Base-by-base conservation (phyloP, 2,888 invertebrate genomes). In the Mesochorus sp. region DNA sequence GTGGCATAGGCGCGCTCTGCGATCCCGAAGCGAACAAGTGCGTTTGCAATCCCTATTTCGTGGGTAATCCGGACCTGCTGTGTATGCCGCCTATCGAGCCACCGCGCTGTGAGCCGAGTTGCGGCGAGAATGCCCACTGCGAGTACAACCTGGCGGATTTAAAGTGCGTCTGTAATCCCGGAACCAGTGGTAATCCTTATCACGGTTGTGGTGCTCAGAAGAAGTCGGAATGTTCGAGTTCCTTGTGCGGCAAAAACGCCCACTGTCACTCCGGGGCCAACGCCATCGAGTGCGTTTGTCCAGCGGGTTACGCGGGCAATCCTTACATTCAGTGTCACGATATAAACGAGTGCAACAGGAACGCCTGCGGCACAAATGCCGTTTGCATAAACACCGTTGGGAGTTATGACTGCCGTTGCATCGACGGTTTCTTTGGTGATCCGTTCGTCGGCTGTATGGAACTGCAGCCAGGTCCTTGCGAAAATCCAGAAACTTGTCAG, bases 351-450 rank as follows among this genome's bases (percentile, higher is more conserved):
- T 97, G 97, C 87, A 93, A 92, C 76, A 94, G 94, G 80, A 95
- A 95, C 85, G 96, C 96, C 0, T 97, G 97, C 86, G 97, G 96
- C 4, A 93, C 94, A 85, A 96, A 97, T 89, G 97, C 98, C 0
- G 95, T 95, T 47, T 98, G 98, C 88, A 95, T 97, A 81, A 98
- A 98, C 89, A 96, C 96, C 0, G 94, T 95, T 10, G 98, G 98
- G 64, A 95, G 96, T 84, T 98, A 95, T 89, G 97, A 97, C 88
- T 98, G 98, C 89, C 94, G 96, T 42, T 98, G 98, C 88, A 95
- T 96, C 88, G 95, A 95, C 80, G 95, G 95, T 57, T 95, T 94
- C 88, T 95, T 95, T 73, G 97, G 97, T 55, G 97, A 98, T 93
- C 97, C 98, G 0, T 97, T 97, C 87, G 93, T 95, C 79, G 94